phyloP scores from a whole-genome alignment of 2,113 vertebrate species.

The Lasiurus borealis region DNA sequence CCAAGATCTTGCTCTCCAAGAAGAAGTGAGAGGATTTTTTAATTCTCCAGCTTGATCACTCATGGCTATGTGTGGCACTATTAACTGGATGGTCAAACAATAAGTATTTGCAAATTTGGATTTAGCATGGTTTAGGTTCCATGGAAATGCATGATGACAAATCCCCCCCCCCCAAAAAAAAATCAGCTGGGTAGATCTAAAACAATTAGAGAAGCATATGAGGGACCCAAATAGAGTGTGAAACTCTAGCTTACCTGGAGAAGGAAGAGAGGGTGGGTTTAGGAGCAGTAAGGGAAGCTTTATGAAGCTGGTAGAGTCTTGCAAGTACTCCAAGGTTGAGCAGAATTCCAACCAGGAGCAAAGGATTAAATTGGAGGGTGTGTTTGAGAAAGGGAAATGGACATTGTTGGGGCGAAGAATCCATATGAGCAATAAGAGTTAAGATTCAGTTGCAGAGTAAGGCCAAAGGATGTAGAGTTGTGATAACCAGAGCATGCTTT shows the following conservation, averaged over 20 bases:
- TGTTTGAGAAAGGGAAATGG: not conserved
- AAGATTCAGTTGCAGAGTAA: not conserved
- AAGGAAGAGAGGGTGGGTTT: not conserved
- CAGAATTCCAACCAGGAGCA: conserved; percentile 33
- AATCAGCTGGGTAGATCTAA: not conserved
- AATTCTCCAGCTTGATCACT: not conserved
- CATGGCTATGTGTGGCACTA: not conserved
- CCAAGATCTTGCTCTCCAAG: not conserved
- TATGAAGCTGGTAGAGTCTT: not conserved
- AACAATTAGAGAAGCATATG: not conserved
- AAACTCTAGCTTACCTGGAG: not conserved
- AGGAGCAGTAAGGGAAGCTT: not conserved
- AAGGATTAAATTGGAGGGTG: not conserved
- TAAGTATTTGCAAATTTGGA: not conserved
- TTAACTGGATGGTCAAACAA: not conserved
- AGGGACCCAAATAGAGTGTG: not conserved
- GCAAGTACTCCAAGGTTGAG: not conserved
- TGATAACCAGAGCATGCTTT: not conserved
- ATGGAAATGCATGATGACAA: not conserved
- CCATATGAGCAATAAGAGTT: not conserved
- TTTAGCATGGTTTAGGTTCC: not conserved
- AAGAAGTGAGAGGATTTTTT: not conserved
- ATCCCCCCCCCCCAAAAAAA: not conserved
- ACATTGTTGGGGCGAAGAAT: not conserved
- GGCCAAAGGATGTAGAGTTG: not conserved